These are phyloP conservation scores for Porphyrio hochstetteri DNA, from an alignment of 2,113 vertebrate genomes.

Conservation along the genomic window DNA sequence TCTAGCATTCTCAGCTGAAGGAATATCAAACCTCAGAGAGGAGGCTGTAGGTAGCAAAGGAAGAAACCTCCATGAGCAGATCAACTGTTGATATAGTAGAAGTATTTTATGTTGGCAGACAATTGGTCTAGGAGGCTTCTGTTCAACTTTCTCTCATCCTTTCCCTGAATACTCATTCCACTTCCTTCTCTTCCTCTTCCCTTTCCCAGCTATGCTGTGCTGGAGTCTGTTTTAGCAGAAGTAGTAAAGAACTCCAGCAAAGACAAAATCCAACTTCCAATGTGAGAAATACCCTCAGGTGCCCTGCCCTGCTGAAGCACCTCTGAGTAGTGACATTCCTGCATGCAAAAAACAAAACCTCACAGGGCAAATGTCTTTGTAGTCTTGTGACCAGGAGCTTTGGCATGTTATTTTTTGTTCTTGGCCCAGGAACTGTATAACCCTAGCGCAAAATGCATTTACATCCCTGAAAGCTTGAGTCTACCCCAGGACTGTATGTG, in stretches of 20 bases:
- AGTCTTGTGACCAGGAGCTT: neutral
- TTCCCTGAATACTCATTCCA: neutral
- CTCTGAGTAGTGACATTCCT: neutral
- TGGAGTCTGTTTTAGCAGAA: neutral
- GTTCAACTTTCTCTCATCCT: neutral
- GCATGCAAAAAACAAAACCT: neutral
- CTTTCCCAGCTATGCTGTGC: neutral
- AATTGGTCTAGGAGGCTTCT: neutral
- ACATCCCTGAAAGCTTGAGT: neutral
- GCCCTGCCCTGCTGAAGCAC: neutral
- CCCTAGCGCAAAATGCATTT: neutral
- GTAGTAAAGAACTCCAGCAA: neutral
- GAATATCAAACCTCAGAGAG: neutral
- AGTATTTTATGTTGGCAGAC: neutral
- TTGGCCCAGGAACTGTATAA: neutral
- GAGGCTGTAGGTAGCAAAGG: neutral
- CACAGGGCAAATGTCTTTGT: neutral
- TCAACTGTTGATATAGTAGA: neutral
- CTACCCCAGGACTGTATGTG: accelerated
- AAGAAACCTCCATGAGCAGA: neutral
- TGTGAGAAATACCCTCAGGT: neutral
- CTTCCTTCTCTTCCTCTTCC: neutral
- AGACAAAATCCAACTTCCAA: neutral
- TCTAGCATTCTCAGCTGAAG: neutral
- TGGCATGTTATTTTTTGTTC: neutral